A percentile compares a stretch with the other conserved stretches of the same genome.
phyloP scores from a whole-genome alignment of 2,113 vertebrate species.

The Pitta sordida region DNA sequence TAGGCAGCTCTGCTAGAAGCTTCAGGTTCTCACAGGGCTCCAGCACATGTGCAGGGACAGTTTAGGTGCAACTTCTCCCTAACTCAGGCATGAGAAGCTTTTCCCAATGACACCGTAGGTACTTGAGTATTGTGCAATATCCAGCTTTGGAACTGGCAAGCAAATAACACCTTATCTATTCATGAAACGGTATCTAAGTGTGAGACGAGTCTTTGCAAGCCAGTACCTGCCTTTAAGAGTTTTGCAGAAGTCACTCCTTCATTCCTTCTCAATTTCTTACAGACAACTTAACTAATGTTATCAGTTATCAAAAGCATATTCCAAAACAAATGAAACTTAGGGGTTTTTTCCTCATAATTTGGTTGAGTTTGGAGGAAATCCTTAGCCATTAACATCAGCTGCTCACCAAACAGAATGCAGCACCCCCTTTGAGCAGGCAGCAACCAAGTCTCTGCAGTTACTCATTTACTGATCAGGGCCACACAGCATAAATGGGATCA shows the following conservation, averaged over 20 bases:
- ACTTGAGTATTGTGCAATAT: not conserved
- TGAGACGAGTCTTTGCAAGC: conserved; percentile 5
- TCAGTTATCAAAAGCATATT: not conserved
- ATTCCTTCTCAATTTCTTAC: not conserved
- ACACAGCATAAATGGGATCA: not conserved
- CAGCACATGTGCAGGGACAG: fast-evolving
- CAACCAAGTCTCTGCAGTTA: not conserved
- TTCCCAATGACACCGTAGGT: not conserved
- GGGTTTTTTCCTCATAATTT: not conserved
- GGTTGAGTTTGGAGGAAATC: not conserved
- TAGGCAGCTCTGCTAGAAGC: fast-evolving
- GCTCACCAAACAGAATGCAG: not conserved
- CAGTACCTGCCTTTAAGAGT: not conserved
- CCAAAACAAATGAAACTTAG: not conserved
- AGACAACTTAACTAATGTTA: not conserved
- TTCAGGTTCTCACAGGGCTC: not conserved
- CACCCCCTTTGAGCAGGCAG: not conserved
- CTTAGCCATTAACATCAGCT: not conserved
- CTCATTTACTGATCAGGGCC: not conserved
- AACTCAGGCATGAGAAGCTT: not conserved
- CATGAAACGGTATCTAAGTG: not conserved
- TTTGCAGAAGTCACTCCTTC: conserved; percentile 5
- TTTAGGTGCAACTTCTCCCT: not conserved
- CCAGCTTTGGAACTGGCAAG: not conserved
- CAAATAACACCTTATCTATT: not conserved